These are phyloP conservation scores for Lampris incognitus DNA, from an alignment of 2,113 vertebrate genomes.

Conservation along the genomic window DNA sequence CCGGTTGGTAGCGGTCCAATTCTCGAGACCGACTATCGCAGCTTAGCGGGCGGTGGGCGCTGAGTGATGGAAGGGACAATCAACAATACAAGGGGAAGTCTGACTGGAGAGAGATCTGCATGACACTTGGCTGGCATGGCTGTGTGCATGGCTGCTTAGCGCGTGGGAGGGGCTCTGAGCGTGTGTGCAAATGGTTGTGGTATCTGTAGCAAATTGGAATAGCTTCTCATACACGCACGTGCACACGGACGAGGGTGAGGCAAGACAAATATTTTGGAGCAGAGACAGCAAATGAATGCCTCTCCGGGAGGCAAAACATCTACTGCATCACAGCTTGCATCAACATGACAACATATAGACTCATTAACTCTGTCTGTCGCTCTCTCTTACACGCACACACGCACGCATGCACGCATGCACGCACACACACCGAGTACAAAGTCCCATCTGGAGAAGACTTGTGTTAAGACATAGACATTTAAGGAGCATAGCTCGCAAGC, in stretches of 20 bases:
- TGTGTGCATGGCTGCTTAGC: not conserved
- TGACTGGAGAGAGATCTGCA: not conserved
- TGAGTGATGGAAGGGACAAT: constrained; percentile 39
- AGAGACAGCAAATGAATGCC: not conserved
- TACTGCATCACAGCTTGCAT: not conserved
- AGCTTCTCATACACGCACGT: not conserved
- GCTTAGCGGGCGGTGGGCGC: not conserved
- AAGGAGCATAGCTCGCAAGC: no score
- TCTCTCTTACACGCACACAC: not conserved
- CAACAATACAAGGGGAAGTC: constrained; percentile 42
- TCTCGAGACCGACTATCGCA: constrained; percentile 44
- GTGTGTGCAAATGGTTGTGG: constrained; percentile 10
- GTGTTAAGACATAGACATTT: constrained; percentile 23
- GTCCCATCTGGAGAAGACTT: not conserved
- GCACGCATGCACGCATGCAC: constrained; percentile 8
- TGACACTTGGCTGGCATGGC: constrained; percentile 8
- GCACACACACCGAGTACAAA: not conserved
- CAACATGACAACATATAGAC: not conserved
- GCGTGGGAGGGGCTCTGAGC: constrained; percentile 10
- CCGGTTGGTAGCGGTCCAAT: constrained; percentile 60
- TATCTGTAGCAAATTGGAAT: not conserved
- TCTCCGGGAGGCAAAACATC: no score
- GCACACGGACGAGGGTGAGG: not conserved
- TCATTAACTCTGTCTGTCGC: not conserved
- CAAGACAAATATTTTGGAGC: not conserved